These are phyloP conservation scores for Ceratosolen solmsi DNA, from an alignment of 1,140 invertebrate species.

Conservation along the genomic window DNA sequence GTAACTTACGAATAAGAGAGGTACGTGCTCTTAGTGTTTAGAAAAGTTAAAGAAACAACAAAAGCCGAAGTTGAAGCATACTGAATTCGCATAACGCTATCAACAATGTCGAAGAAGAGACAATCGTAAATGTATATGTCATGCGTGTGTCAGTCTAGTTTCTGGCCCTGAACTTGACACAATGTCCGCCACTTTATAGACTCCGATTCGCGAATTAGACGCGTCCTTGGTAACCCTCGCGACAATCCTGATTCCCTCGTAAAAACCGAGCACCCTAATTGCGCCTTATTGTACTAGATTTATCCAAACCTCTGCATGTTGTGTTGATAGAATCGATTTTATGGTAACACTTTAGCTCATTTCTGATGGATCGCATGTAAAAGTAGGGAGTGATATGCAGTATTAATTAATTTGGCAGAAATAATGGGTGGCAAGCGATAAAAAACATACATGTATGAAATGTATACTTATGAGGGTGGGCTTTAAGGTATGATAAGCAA, in stretches of 20 bases:
- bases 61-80: too few species aligned
- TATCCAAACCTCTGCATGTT: not conserved
- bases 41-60: too few species aligned
- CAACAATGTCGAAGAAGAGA: slow-evolving; percentile 23
- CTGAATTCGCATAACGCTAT: too few species aligned
- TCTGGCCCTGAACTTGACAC: slow-evolving; percentile 46
- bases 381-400: not conserved
- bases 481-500: too few species aligned
- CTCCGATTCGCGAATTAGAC: slow-evolving; percentile 35
- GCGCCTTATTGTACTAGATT: not conserved
- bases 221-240: not conserved
- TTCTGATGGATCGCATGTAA: not conserved
- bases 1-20: too few species aligned
- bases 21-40: too few species aligned
- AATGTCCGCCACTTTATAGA: not conserved
- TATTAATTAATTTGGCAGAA: not conserved
- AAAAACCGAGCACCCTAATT: not conserved
- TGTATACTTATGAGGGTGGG: too few species aligned
- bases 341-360: not conserved
- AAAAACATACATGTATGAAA: too few species aligned
- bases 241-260: not conserved
- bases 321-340: not conserved
- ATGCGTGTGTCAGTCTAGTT: slow-evolving; percentile 36
- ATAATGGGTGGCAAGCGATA: not conserved
- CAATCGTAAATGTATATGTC: not conserved